Evolutionary conservation across 1,140 invertebrate species (phyloP).

Genomic region (Notospermus geniculatus): DNA sequence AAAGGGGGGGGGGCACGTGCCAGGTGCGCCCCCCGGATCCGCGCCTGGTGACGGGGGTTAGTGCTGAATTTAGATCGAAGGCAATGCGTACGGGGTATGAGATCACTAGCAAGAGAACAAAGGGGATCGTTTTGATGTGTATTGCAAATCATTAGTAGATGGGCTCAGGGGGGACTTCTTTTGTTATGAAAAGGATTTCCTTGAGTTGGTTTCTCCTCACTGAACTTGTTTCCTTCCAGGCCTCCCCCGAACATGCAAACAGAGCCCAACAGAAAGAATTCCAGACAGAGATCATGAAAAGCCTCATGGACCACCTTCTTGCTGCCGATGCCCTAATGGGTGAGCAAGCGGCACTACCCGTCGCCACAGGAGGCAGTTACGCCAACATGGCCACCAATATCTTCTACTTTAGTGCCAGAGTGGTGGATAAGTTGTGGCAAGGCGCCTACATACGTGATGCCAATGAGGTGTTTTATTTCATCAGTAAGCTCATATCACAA

Average conservation of each 20-base stretch:
- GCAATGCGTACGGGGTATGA: too few species aligned
- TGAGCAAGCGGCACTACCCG: constrained; percentile 74
- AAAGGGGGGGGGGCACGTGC: too few species aligned
- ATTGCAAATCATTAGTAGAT: constrained; percentile 4
- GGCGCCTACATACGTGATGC: constrained; percentile 75
- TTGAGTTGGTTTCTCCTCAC: too few species aligned
- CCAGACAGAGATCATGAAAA: constrained; percentile 88
- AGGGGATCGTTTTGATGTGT: too few species aligned
- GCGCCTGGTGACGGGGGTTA: too few species aligned
- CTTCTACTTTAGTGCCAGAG: constrained; percentile 85
- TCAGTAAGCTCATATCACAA: constrained; percentile 81
- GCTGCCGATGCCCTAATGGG: constrained; percentile 85
- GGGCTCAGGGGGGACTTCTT: too few species aligned
- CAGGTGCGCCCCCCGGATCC: too few species aligned
- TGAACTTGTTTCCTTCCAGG: constrained; percentile 28
- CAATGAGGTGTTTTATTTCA: constrained; percentile 93
- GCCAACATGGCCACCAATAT: constrained; percentile 67
- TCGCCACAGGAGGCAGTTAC: constrained; percentile 41
- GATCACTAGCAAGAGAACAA: too few species aligned
- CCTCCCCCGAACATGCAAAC: constrained; percentile 67
- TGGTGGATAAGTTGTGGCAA: constrained; percentile 98
- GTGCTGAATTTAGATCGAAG: too few species aligned
- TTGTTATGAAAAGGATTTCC: too few species aligned
- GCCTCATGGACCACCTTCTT: constrained; percentile 90
- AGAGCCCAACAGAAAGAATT: constrained; percentile 79